Evolutionary conservation across 2,888 invertebrate species (phyloP), one percentile per base, ranked within the genome.

Genomic region (Trisateles emortualis): DNA sequence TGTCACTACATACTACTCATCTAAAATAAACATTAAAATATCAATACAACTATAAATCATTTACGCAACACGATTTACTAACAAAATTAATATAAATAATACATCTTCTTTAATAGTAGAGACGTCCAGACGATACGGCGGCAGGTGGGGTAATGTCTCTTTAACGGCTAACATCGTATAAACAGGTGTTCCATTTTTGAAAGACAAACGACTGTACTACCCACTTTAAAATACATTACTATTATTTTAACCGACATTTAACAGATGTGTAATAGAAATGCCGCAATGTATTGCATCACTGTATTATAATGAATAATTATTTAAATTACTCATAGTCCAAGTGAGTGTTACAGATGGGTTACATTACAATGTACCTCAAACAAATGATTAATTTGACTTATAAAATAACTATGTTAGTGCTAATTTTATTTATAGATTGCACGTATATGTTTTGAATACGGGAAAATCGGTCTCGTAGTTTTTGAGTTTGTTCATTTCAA

Each of bases 101-200:
- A 5, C 8, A 10, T 16, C 4, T 8, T 9, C 0, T 6, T 44
- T 22, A 53, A 50, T 33, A 51, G 50, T 33, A 35, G 19, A 41
- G 46, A 38, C 42, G 29, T 32, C 40, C 16, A 71, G 64, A 68
- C 72, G 50, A 26, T 13, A 29, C 26, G 72, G 68, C 72, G 68
- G 68, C 68, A 68, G 68, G 72, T 68, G 68, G 32, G 13, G 26
- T 11, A 40, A 54, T 67, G 72, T 55, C 48, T 55, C 48, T 54
- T 3, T 5, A 16, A 45, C 51, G 47, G 32, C 50, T 53, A 50
- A 45, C 47, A 59, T 59, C 39, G 35, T 16, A 19, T n/a, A 30
- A 62, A 58, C 67, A 67, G 67, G 72, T 67, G 72, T 49, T 19
- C 35, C 8, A 24, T 8, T 17, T 16, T 26, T 8, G n/a, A 32